Evolutionary conservation across 2,113 vertebrate genomes (phyloP).

Genomic region (Mus spicilegus): DNA sequence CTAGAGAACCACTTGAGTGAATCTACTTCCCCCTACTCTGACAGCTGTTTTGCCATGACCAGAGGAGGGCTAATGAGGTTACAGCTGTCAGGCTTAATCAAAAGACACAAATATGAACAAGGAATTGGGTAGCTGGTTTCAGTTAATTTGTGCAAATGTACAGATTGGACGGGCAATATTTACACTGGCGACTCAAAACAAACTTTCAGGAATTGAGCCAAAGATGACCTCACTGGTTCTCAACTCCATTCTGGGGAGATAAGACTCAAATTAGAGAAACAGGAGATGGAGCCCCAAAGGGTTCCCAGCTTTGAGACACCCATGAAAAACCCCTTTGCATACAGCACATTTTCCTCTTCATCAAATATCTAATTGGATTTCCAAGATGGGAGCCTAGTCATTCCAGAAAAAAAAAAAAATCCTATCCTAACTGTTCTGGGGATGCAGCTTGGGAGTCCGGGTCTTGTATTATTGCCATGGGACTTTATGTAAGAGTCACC

Average conservation of each 20-base stretch:
- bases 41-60: slow-evolving; percentile 74
- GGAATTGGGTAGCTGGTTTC: slow-evolving; percentile 82
- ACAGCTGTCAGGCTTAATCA: slow-evolving; percentile 81
- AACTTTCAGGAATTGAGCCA: slow-evolving; percentile 86
- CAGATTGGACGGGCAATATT: slow-evolving; percentile 84
- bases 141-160: slow-evolving; percentile 82
- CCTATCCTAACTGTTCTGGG: background rate
- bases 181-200: slow-evolving; percentile 86
- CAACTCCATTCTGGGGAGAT: slow-evolving; percentile 82
- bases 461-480: slow-evolving; percentile 17
- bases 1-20: background rate
- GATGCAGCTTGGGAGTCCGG: slow-evolving; percentile 3
- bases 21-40: slow-evolving; percentile 60
- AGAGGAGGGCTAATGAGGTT: slow-evolving; percentile 72
- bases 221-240: slow-evolving; percentile 86
- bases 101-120: slow-evolving; percentile 75
- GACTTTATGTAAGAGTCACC: slow-evolving; percentile 68
- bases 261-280: slow-evolving; percentile 81
- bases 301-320: background rate
- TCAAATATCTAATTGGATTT: slow-evolving; percentile 45
- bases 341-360: slow-evolving; percentile 14
- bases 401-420: slow-evolving; percentile 12
- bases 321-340: slow-evolving; percentile 50
- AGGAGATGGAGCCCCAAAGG: slow-evolving; percentile 52
- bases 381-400: background rate